phyloP scores from a whole-genome alignment of 2,113 vertebrate genomes.

The Helogale parvula region DNA sequence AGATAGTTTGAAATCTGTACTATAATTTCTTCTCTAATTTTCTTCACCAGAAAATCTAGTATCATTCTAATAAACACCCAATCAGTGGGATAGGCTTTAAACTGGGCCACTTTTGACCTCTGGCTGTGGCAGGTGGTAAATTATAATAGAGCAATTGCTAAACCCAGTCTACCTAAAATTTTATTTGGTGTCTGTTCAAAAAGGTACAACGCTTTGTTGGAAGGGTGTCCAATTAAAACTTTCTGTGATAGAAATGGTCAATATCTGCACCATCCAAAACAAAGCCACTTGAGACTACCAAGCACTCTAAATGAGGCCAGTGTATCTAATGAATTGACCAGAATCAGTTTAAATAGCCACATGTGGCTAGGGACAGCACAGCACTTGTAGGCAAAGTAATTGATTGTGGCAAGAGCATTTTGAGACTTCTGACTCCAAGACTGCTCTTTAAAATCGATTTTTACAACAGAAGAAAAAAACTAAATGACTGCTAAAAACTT shows the following conservation, averaged over 20 bases:
- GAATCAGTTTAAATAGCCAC: slow-evolving; percentile 14
- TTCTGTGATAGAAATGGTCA: neutral
- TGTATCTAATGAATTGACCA: neutral
- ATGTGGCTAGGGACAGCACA: neutral
- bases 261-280: neutral
- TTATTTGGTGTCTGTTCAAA: slow-evolving; percentile 1
- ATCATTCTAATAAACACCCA: neutral
- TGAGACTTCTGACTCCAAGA: slow-evolving; percentile 21
- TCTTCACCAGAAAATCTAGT: slow-evolving; percentile 32
- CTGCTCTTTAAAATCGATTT: slow-evolving; percentile 6
- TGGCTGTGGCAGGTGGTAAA: neutral
- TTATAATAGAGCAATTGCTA: neutral
- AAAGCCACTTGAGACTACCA: neutral
- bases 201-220: neutral
- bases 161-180: slow-evolving; percentile 13
- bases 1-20: neutral
- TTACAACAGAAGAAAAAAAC: neutral
- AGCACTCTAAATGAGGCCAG: neutral
- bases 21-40: slow-evolving; percentile 28
- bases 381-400: neutral
- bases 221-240: neutral
- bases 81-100: neutral
- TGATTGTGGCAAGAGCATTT: slow-evolving; percentile 26
- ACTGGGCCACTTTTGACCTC: neutral
- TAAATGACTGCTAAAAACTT: slow-evolving; percentile 30